Evolutionary conservation across 1,140 invertebrate species (phyloP).

Genomic region (Myzus persicae): DNA sequence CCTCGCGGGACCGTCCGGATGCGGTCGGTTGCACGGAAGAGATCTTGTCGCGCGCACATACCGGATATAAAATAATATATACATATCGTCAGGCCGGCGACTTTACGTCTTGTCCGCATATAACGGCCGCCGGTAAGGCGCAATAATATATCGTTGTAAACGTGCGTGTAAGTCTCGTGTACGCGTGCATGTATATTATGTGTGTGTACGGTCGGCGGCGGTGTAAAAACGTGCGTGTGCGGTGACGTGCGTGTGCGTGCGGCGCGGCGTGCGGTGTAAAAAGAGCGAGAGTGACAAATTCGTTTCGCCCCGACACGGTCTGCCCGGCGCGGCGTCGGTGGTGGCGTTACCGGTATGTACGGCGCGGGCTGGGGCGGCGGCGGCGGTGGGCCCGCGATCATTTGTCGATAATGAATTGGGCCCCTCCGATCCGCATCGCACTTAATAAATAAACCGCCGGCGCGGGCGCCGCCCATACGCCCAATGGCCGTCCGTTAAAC

Average conservation of each 20-base stretch:
- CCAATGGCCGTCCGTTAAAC: conserved; percentile 45
- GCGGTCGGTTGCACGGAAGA: background rate
- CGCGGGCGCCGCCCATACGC: conserved; percentile 45
- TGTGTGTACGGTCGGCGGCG: background rate
- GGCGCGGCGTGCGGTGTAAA: background rate
- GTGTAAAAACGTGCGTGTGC: background rate
- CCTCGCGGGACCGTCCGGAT: background rate
- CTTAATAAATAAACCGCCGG: conserved; percentile 57
- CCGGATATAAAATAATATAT: background rate
- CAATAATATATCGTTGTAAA: background rate
- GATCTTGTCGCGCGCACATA: background rate
- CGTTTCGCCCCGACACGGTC: conserved; percentile 13
- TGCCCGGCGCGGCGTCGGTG: background rate
- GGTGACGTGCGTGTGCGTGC: no score
- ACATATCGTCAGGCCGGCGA: background rate
- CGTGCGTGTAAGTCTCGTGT: background rate
- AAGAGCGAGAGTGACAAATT: conserved; percentile 49
- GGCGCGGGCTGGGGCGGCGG: background rate
- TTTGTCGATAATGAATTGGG: conserved; percentile 58
- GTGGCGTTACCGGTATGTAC: background rate
- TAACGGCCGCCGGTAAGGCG: background rate
- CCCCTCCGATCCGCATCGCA: conserved; percentile 49
- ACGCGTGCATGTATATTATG: background rate
- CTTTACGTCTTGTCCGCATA: background rate
- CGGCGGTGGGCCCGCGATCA: conserved; percentile 48